Conservation (phyloP, 2,888 invertebrate genomes). For the Oxytorus armatus region DNA sequence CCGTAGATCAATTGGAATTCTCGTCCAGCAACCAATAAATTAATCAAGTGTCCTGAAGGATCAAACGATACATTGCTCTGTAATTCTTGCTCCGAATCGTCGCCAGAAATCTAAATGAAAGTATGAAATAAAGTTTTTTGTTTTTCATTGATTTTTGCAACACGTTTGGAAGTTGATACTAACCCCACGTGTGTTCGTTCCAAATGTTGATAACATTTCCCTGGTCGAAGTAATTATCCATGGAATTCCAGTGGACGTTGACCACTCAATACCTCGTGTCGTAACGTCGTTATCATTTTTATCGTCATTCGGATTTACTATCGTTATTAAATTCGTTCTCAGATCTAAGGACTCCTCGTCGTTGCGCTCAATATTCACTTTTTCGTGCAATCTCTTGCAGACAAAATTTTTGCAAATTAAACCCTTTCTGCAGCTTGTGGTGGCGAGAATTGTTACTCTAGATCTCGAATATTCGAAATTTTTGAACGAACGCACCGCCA, state of each 20-base stretch:
- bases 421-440: conserved; percentile 35
- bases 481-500: conserved; percentile 43
- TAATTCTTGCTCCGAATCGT: background rate
- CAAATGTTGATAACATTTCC: background rate
- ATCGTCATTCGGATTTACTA: background rate
- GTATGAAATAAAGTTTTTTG: background rate
- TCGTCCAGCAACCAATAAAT: conserved; percentile 23
- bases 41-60: conserved; percentile 44
- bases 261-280: background rate
- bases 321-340: background rate
- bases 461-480: conserved; percentile 32
- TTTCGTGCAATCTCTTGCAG: conserved; percentile 30
- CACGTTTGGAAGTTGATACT: background rate
- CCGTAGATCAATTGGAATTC: conserved; percentile 62
- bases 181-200: conserved; percentile 18
- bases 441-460: conserved; percentile 46
- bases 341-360: conserved; percentile 6
- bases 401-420: conserved; percentile 53
- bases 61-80: background rate
- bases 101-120: conserved; percentile 4
- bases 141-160: background rate
- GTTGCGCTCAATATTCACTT: background rate
- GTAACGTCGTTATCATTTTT: background rate
- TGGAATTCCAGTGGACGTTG: background rate
- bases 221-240: background rate